Evolutionary conservation across 2,797 vertebrate species (phyloP).

Genomic region (Propithecus perrieri): DNA sequence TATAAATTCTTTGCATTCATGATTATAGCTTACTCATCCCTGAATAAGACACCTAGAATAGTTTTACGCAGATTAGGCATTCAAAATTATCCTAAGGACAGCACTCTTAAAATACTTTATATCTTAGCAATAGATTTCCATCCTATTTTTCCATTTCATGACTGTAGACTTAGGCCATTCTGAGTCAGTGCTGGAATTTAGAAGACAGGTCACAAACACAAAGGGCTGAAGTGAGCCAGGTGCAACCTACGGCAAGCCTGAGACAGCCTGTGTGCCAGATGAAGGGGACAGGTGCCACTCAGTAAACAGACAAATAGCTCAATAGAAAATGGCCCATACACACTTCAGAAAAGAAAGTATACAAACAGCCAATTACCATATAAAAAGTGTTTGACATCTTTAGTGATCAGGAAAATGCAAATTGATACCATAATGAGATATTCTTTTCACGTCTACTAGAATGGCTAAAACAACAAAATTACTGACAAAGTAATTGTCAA

Average conservation of each 20-base stretch:
- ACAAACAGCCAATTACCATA: background rate
- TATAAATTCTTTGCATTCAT: background rate
- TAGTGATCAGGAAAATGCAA: background rate
- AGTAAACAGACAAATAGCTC: background rate
- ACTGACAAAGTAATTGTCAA: background rate
- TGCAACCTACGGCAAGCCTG: background rate
- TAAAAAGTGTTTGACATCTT: background rate
- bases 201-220: background rate
- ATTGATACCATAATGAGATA: background rate
- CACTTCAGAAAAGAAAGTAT: background rate
- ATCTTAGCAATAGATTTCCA: background rate
- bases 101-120: background rate
- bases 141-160: background rate
- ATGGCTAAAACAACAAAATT: background rate
- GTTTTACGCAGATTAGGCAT: background rate
- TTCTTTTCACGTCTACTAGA: background rate
- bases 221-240: background rate
- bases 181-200: background rate
- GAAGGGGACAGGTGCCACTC: background rate
- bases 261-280: background rate
- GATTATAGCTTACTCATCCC: background rate
- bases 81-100: background rate
- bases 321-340: background rate
- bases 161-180: background rate
- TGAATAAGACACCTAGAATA: background rate